Conservation (phyloP, 2,797 vertebrate species). For the Echiichthys vipera region DNA sequence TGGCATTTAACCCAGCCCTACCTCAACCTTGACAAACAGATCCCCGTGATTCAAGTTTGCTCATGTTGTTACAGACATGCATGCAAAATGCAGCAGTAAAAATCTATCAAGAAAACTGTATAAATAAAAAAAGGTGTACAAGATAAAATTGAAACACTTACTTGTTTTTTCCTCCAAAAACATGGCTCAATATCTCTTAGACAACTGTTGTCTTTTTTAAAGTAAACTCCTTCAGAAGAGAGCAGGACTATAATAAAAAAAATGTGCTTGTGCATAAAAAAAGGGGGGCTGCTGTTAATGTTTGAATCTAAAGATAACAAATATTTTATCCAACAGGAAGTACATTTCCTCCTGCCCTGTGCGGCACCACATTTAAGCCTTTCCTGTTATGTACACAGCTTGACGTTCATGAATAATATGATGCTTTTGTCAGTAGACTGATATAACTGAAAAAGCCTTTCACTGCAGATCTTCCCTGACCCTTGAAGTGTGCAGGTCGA, state of each 20-base stretch:
- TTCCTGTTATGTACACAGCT: conserved; percentile 1
- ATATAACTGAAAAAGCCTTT: conserved; percentile 43
- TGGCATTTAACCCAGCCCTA: no score
- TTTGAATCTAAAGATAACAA: neutral
- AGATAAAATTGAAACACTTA: neutral
- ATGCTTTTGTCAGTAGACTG: conserved; percentile 26
- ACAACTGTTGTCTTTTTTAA: neutral
- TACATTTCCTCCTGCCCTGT: neutral
- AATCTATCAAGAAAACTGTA: neutral
- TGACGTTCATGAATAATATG: conserved; percentile 7
- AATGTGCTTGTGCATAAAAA: neutral
- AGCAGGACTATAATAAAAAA: neutral
- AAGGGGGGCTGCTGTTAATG: neutral
- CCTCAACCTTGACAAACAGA: neutral
- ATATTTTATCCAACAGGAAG: neutral
- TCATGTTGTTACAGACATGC: neutral
- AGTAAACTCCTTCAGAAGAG: no score
- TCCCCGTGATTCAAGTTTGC: neutral
- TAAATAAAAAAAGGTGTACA: neutral
- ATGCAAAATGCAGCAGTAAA: neutral
- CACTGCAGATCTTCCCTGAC: conserved; percentile 17
- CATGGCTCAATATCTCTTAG: neutral
- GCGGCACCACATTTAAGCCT: neutral
- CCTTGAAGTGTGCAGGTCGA: conserved; percentile 17
- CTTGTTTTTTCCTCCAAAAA: no score